Evolutionary conservation across 1,140 invertebrate genomes (phyloP), one percentile per base, ranked within the genome.

Genomic region (Battus philenor): DNA sequence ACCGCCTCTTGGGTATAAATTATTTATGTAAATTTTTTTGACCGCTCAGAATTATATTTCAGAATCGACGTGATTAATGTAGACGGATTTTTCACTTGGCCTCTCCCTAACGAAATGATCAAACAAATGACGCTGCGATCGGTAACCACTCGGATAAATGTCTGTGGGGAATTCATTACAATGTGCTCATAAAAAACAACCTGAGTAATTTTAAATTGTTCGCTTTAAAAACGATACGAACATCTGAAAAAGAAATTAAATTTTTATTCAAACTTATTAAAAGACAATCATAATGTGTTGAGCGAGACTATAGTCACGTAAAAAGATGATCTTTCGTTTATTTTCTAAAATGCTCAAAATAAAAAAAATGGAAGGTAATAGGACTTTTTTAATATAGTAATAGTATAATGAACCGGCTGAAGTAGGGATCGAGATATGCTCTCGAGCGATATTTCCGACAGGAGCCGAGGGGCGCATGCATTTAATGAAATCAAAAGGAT

Each of bases 401-500:
- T 64, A 61, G 68, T 77, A 77, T 79, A 72, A 79, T 66, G 58
- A 61, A 68, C 60, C 68, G 55, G 63, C 65, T 51, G 62, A 66
- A 68, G 65, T 59, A 65, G 64, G 65, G 65, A 72, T 62, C 59
- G 73, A 62, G 61, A 62, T 57, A 61, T 57, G 54, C 59, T 70
- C 66, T 76, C 74, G 74, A 85, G 77, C 82, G 81, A 85, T 85
- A 85, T 85, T 85, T 85, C 81, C 81, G 81, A 85, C 81, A 81
- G 62, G 64, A 58, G 64, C 59, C 60, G 65, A 75, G 75, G 77
- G 76, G 78, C 75, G 76, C 81, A 82, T 81, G 78, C 73, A 75
- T 79, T 81, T 79, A 85, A 85, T 81, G 70, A 85, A 82, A 82
- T 85, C 76, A 85, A 82, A 82, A 78, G 81, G 81, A 85, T 85